Evolutionary conservation across 2,113 vertebrate genomes (phyloP), one percentile per base, ranked within the genome.

Genomic region (Rallus limicola): DNA sequence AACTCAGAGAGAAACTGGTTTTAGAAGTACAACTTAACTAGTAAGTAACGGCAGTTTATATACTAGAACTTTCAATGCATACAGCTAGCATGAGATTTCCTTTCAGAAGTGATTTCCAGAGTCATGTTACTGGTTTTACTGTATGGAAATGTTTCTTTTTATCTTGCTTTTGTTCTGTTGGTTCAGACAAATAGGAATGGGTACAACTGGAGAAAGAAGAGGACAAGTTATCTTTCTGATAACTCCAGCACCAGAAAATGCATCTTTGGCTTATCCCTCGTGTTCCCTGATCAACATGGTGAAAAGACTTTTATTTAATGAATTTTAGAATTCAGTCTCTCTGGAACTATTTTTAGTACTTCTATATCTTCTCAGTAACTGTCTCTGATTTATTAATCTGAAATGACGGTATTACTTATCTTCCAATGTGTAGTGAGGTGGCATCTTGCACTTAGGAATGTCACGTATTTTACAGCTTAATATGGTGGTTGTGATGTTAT

Each of bases 271-370:
- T 82, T 88, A 79, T 93, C 15, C 17, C 20, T 6, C 86, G 15
- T 17, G 53, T 93, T 94, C 59, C 65, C 83, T 25, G 12, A 94
- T 93, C 50, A 94, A 25, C 16, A 33, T 71, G 68, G 62, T 95
- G 90, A 96, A 94, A 74, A 93, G 33, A 55, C 74, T 92, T 89
- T 70, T 86, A 91, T 91, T 97, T 93, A 95, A 95, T 96, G 76
- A 92, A 36, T 93, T 96, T 94, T 78, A 93, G 53, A 97, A 97
- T 94, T 63, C 50, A 79, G 46, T 88, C 64, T 93, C 58, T 93
- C 81, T 88, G 62, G 64, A 94, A 84, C 63, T 97, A 91, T 96
- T 97, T 97, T 97, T 96, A 95, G 74, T 84, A 33, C 26, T 96
- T 97, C 36, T 36, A 36, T 36, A 10, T 92, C 85, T 93, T 96